Evolutionary conservation across 1,140 invertebrate genomes (phyloP), one percentile per base, ranked within the genome.

Genomic region (Coenobita brevimanus): DNA sequence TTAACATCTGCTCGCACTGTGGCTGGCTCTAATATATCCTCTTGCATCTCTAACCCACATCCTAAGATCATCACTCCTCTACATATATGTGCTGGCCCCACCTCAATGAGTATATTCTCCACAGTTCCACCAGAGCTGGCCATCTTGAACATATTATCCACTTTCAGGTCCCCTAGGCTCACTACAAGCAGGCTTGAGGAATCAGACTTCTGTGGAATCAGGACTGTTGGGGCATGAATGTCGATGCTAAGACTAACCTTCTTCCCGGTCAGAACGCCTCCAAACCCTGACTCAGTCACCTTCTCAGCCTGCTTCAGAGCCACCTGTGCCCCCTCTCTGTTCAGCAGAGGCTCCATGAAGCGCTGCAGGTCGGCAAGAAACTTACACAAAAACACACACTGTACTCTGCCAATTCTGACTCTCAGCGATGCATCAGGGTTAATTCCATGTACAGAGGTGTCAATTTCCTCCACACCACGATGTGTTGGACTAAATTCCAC

Each of bases 91-190:
- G 96, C 93, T 30, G 94, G 94, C 85, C 94, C 94, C 1, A 96
- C 92, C 92, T 95, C 95, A 46, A 95, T 91, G 46, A 96, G 92
- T 87, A 96, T 94, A 91, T 96, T 96, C 91, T 96, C 96, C 21
- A 96, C 94, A 21, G 94, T 67, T 67, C 78, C 80, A 0, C 92
- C 92, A 24, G 91, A 91, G n/a, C 82, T 91, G 46, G 91, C 89
- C 82, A 91, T 94, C 91, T 96, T 96, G 93, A 97, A 97, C 92
- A 96, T 96, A 91, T 97, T 97, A 91, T 96, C 95, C 30, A 97
- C 94, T 3, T 94, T 94, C 13, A 97, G 92, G 91, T 96, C 94
- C 82, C 96, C 96, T 92, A 96, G 94, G 92, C 96, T 95, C 24
- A 97, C 92, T 64, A 97, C 94, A 62, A 97, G 92, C n/a, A 97